Percentiles rank a stretch among this genome's conserved stretches.
These are phyloP conservation scores for Ovis aries DNA, from an alignment of 2,113 vertebrate species.

Conservation along the genomic window DNA sequence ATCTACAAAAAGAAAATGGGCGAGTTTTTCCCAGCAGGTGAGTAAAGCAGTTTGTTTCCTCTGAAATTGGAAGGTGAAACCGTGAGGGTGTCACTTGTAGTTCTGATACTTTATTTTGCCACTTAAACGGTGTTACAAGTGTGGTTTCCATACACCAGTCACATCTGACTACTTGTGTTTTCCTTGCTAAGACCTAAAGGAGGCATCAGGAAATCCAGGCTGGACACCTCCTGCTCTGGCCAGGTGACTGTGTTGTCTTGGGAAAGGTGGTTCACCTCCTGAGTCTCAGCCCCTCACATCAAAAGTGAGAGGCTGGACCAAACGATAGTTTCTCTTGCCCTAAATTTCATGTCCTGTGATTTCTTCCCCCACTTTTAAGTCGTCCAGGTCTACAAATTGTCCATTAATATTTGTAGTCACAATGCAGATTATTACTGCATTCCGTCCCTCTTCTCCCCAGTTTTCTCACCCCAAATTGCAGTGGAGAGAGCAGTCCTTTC, in stretches of 20 bases:
- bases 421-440: constrained; percentile 47
- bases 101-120: background rate
- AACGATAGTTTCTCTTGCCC: background rate
- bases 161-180: background rate
- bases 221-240: no score
- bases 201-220: background rate
- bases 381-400: background rate
- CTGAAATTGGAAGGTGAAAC: background rate
- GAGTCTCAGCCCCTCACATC: background rate
- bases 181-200: background rate
- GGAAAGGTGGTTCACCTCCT: background rate
- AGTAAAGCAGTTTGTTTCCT: constrained; percentile 24
- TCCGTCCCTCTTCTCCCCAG: background rate
- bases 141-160: background rate
- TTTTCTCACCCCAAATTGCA: background rate
- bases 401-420: constrained; percentile 43
- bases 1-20: constrained; percentile 98
- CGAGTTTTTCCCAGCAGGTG: constrained; percentile 90
- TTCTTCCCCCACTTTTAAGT: background rate
- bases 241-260: background rate
- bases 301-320: background rate
- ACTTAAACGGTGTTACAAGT: background rate
- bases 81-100: background rate
- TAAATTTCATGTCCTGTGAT: background rate
- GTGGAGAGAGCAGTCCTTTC: constrained; percentile 22